A percentile compares a stretch with the other conserved stretches of the same genome.
phyloP scores from a whole-genome alignment of 92 coral and sea anemone genomes.

The Palythoa caribaeorum region DNA sequence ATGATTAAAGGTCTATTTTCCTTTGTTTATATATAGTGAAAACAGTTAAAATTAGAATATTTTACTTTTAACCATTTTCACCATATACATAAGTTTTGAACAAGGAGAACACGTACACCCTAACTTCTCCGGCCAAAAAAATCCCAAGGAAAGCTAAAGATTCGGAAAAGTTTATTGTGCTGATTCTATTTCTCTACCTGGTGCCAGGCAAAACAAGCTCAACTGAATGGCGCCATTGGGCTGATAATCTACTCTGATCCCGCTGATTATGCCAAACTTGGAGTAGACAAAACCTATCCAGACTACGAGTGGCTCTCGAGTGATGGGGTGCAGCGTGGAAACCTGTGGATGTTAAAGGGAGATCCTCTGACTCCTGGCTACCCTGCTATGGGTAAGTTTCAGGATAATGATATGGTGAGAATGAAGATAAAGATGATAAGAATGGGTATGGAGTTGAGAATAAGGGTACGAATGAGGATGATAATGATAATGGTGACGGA shows the following conservation, averaged over 20 bases:
- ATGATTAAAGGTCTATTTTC: too few relatives aligned
- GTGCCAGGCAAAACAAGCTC: constrained; percentile 84
- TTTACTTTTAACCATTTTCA: too few relatives aligned
- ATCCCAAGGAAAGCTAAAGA: background rate
- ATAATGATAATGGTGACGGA: too few relatives aligned
- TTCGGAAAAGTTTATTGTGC: too few relatives aligned
- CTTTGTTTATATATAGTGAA: too few relatives aligned
- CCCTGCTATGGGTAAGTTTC: constrained; percentile 81
- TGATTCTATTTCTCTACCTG: background rate
- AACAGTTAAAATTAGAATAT: too few relatives aligned
- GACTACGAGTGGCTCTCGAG: constrained; percentile 80
- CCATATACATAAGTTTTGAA: too few relatives aligned
- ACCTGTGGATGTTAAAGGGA: constrained; percentile 78
- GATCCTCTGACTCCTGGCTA: constrained; percentile 93
- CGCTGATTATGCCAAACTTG: constrained; percentile 65
- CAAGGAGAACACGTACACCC: too few relatives aligned
- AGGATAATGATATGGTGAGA: background rate
- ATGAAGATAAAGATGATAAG: background rate
- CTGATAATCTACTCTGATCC: constrained; percentile 89
- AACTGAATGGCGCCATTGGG: constrained; percentile 76
- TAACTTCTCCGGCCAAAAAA: background rate
- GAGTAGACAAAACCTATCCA: constrained; percentile 66
- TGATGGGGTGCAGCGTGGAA: constrained; percentile 78
- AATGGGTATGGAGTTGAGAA: background rate
- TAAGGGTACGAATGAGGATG: too few relatives aligned